A percentile compares a stretch with the other conserved stretches of the same genome.
phyloP scores from a whole-genome alignment of 2,797 vertebrate species.

The Acanthiza pusilla region DNA sequence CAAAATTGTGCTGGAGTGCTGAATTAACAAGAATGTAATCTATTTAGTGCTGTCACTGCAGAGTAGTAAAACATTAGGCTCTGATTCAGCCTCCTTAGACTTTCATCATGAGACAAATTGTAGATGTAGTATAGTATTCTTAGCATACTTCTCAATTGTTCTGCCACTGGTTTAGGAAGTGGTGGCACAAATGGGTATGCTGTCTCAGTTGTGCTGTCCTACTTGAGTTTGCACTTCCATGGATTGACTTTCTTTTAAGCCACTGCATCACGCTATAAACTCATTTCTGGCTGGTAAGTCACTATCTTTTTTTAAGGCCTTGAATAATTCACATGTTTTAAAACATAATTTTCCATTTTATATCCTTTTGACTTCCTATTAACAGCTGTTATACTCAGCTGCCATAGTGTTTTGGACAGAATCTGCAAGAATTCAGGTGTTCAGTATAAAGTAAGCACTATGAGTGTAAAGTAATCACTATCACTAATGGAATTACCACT shows the following conservation, averaged over 20 bases:
- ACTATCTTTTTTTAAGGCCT: background rate
- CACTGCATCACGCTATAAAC: fast-evolving
- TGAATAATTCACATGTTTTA: background rate
- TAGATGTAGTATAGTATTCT: background rate
- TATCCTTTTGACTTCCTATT: background rate
- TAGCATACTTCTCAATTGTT: background rate
- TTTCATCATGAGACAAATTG: background rate
- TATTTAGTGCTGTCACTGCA: background rate
- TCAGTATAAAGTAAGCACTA: background rate
- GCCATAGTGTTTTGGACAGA: background rate
- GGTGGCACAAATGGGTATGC: background rate
- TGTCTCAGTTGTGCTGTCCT: background rate
- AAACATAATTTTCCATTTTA: background rate
- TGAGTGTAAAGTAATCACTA: background rate
- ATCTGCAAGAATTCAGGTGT: background rate
- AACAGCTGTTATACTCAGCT: background rate
- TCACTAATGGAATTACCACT: background rate
- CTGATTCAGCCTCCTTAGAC: background rate
- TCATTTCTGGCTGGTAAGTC: background rate
- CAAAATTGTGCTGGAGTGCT: background rate
- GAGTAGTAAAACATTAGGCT: background rate
- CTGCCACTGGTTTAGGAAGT: background rate
- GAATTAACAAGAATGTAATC: constrained; percentile 19
- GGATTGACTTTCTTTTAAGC: background rate
- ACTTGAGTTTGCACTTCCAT: background rate